Percentiles rank a stretch among this genome's conserved stretches.
phyloP scores from a whole-genome alignment of 1,140 invertebrate genomes.

The Drosophila funebris region DNA sequence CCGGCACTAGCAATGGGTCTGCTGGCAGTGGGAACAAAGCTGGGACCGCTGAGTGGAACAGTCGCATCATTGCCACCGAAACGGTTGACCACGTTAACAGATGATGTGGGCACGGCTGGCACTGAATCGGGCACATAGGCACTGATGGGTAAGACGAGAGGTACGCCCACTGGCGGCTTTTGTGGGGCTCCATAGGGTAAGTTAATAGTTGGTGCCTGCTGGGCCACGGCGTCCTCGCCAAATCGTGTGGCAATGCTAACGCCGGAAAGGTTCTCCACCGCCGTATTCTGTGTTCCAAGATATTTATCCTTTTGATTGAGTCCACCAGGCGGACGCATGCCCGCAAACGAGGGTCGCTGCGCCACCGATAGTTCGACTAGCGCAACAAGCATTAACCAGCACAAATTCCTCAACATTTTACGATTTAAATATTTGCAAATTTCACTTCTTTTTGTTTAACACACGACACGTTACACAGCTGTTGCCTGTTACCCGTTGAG shows the following conservation, averaged over 20 bases:
- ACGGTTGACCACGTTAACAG: conserved; percentile 42
- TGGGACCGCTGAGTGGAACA: background rate
- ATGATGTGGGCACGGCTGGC: background rate
- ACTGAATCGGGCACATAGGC: conserved; percentile 11
- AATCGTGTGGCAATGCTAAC: conserved; percentile 66
- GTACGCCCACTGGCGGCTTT: conserved; percentile 69
- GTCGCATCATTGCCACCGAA: conserved; percentile 37
- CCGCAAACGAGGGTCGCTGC: conserved; percentile 77
- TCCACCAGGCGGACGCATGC: conserved; percentile 69
- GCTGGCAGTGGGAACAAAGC: background rate
- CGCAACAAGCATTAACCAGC: conserved; percentile 6
- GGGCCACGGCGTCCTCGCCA: conserved; percentile 34
- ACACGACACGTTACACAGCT: conserved; percentile 14
- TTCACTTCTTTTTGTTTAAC: conserved; percentile 11
- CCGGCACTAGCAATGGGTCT: background rate
- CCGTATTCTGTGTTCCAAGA: conserved; percentile 57
- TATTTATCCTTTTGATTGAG: conserved; percentile 78
- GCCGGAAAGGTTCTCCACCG: conserved; percentile 62
- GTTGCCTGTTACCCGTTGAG: conserved; percentile 5
- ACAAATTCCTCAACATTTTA: conserved; percentile 47
- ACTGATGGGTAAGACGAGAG: conserved; percentile 51
- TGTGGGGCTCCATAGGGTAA: conserved; percentile 64
- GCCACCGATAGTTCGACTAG: conserved; percentile 45
- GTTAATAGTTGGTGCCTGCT: conserved; percentile 15
- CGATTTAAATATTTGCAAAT: conserved; percentile 23